Evolutionary conservation across 1,140 invertebrate genomes (phyloP).

Genomic region (Metopolophium dirhodum): DNA sequence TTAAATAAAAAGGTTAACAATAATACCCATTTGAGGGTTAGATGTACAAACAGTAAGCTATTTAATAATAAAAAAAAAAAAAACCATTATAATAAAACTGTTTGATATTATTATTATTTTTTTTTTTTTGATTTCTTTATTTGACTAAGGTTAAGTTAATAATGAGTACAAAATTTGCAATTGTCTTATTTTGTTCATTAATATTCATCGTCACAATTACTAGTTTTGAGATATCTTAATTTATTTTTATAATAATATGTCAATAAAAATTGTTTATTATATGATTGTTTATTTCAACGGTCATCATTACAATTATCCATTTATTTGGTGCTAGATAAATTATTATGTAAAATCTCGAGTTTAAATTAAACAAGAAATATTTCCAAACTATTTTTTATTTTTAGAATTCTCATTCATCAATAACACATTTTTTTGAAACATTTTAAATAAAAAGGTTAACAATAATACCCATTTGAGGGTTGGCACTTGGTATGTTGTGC

Average conservation of each 20-base stretch:
- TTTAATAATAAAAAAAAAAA: constrained; percentile 49
- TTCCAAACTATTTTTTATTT: background rate
- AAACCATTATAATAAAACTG: background rate
- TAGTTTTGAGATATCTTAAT: constrained; percentile 12
- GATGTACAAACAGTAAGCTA: constrained; percentile 55
- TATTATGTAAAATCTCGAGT: background rate
- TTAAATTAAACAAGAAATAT: background rate
- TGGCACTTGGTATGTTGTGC: background rate
- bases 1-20: too few species aligned
- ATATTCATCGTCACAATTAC: constrained; percentile 1
- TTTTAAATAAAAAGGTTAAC: too few species aligned
- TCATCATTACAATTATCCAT: background rate
- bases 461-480: background rate
- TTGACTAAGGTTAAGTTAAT: background rate
- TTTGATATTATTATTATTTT: constrained; percentile 23
- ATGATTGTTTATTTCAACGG: background rate
- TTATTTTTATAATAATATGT: constrained; percentile 19
- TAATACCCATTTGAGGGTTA: background rate
- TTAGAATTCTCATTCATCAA: background rate
- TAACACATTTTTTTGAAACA: background rate
- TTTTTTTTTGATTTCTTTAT: constrained; percentile 4
- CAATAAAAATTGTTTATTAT: constrained; percentile 19
- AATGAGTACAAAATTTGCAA: background rate
- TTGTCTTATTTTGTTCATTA: constrained; percentile 10
- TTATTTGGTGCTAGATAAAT: constrained; percentile 17